Percentiles rank a stretch among this genome's conserved stretches.
phyloP scores from a whole-genome alignment of 2,113 vertebrate genomes.

The Etia nguti region DNA sequence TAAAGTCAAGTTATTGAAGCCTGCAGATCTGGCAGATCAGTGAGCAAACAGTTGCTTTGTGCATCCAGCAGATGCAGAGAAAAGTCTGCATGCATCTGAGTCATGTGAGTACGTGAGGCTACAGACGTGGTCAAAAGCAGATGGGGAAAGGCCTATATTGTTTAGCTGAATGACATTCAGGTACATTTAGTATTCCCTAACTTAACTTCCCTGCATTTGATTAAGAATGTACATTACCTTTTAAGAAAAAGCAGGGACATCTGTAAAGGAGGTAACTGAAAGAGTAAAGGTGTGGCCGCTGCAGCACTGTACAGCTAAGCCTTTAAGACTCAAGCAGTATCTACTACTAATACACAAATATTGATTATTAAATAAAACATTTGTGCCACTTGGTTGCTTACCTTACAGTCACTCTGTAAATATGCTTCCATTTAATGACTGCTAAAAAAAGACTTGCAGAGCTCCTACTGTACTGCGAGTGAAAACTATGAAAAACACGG shows the following conservation, averaged over 20 bases:
- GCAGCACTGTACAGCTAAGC: not conserved
- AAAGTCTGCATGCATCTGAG: not conserved
- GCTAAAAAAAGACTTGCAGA: not conserved
- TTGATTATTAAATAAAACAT: not conserved
- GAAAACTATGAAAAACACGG: not conserved
- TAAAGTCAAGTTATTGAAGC: not conserved
- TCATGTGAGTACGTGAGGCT: not conserved
- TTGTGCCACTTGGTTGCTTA: not conserved
- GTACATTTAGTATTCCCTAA: not conserved
- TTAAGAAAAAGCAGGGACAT: not conserved
- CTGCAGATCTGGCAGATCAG: not conserved
- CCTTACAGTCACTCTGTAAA: not conserved
- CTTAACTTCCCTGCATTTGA: not conserved
- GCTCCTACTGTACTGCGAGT: not conserved
- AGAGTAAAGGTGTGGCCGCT: not conserved
- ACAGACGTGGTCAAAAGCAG: not conserved
- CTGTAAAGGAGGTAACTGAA: not conserved
- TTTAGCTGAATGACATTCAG: not conserved
- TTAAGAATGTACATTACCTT: not conserved
- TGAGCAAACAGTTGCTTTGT: not conserved
- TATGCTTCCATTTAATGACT: not conserved
- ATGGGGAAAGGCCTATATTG: not conserved
- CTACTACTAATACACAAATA: not conserved
- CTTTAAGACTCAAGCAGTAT: not conserved
- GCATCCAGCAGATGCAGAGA: not conserved